A percentile compares a stretch with the other conserved stretches of the same genome.
Evolutionary conservation across 2,113 vertebrate genomes (phyloP).

Genomic region (Myocastor coypus): DNA sequence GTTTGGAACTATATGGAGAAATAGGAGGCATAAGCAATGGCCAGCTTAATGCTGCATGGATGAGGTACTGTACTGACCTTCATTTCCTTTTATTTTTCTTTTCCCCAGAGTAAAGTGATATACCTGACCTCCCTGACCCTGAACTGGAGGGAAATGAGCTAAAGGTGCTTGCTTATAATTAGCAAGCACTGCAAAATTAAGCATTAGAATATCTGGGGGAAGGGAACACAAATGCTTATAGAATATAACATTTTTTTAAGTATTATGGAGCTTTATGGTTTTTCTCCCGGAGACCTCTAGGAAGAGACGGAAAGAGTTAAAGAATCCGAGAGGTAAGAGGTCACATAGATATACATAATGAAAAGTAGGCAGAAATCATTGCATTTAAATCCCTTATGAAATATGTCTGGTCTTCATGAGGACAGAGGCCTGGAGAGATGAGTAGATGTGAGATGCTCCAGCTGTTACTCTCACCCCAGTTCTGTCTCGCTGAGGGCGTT

Average conservation of each 20-base stretch:
- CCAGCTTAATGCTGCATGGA: background rate
- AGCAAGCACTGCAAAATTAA: slow-evolving; percentile 72
- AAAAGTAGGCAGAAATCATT: background rate
- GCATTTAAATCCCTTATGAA: slow-evolving; percentile 34
- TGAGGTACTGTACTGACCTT: background rate
- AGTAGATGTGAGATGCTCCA: slow-evolving; percentile 51
- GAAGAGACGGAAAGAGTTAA: background rate
- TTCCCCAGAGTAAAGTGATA: slow-evolving; percentile 25
- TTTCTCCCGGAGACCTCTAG: background rate
- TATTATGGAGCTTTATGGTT: slow-evolving; percentile 35
- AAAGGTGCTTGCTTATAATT: slow-evolving; percentile 74
- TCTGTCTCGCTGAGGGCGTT: slow-evolving; percentile 57
- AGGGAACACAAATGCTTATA: slow-evolving; percentile 58
- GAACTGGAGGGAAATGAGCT: slow-evolving; percentile 71
- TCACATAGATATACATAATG: background rate
- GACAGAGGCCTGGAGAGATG: background rate
- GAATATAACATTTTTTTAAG: background rate
- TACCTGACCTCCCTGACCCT: slow-evolving; percentile 62
- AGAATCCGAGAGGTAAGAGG: slow-evolving; percentile 34
- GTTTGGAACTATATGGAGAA: background rate
- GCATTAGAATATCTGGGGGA: slow-evolving; percentile 18
- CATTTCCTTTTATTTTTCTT: background rate
- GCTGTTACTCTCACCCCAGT: slow-evolving; percentile 67
- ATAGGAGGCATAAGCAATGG: background rate
- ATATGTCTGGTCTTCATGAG: slow-evolving; percentile 3